Percentiles rank a stretch among this genome's conserved stretches.
These are phyloP conservation scores for Platysteira castanea DNA, from an alignment of 2,113 vertebrate species.

Conservation along the genomic window DNA sequence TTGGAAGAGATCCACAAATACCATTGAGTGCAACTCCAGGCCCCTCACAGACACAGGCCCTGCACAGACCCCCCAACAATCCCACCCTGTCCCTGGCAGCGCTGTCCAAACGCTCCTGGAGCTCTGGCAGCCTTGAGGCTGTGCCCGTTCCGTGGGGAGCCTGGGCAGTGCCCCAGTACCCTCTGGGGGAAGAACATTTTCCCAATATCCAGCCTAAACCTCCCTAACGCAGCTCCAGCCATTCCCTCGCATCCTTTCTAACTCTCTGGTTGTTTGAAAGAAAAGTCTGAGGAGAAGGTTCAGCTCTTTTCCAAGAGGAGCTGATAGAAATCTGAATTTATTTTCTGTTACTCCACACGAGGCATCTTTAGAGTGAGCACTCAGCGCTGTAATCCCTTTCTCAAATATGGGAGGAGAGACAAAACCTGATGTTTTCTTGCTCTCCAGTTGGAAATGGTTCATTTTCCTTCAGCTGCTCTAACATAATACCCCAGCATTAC, in stretches of 20 bases:
- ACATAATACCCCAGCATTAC: not conserved
- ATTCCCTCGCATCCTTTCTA: not conserved
- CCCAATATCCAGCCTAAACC: not conserved
- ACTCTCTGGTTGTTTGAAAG: not conserved
- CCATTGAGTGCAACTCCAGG: not conserved
- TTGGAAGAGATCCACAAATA: not conserved
- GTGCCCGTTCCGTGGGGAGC: not conserved
- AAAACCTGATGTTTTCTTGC: not conserved
- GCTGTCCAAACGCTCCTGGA: fast-evolving
- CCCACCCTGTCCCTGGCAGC: not conserved
- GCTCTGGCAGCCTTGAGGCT: not conserved
- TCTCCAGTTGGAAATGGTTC: not conserved
- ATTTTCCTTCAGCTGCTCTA: constrained; percentile 7
- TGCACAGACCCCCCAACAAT: not conserved
- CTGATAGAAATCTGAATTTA: not conserved
- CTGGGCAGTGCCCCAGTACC: not conserved
- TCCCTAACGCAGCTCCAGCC: not conserved
- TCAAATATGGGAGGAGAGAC: not conserved
- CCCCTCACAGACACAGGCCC: not conserved
- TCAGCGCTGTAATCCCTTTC: not conserved
- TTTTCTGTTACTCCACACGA: not conserved
- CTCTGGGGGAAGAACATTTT: not conserved
- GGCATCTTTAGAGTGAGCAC: not conserved
- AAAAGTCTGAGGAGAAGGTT: not conserved
- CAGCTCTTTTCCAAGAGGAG: not conserved